Evolutionary conservation across 2,113 vertebrate genomes (phyloP).

Genomic region (Cheirogaleus medius): DNA sequence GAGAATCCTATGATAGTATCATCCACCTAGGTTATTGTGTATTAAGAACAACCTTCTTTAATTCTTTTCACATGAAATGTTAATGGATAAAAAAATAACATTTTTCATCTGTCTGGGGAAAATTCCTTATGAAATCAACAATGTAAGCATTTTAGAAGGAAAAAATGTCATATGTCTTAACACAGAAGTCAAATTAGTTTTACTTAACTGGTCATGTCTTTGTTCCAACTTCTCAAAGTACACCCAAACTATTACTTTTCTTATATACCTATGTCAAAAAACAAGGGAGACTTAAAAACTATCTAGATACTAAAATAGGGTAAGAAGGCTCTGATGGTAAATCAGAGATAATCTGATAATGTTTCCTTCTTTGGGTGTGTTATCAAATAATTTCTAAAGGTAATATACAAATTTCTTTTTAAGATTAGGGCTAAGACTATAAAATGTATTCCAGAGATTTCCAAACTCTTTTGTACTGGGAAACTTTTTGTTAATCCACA

Average conservation of each 20-base stretch:
- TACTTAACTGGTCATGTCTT: background rate
- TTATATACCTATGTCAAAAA: background rate
- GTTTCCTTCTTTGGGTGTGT: background rate
- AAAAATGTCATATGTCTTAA: background rate
- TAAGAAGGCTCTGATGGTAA: background rate
- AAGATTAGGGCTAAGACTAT: background rate
- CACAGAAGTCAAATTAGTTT: slow-evolving; percentile 6
- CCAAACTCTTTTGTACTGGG: background rate
- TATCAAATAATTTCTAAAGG: slow-evolving; percentile 13
- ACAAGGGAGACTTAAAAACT: background rate
- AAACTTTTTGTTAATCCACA: background rate
- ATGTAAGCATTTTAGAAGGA: background rate
- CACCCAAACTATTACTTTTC: slow-evolving; percentile 11
- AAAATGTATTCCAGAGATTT: background rate
- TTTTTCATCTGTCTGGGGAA: slow-evolving; percentile 13
- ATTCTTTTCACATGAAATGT: slow-evolving; percentile 21
- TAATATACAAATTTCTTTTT: background rate
- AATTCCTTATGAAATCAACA: slow-evolving; percentile 51
- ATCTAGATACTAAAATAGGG: background rate
- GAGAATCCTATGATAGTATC: background rate
- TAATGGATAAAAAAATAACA: background rate
- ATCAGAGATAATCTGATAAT: background rate
- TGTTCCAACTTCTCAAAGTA: background rate
- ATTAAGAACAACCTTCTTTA: background rate
- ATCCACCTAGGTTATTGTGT: background rate